Base-by-base conservation (phyloP, 2,113 vertebrate genomes). In the Gallinago undulata region DNA sequence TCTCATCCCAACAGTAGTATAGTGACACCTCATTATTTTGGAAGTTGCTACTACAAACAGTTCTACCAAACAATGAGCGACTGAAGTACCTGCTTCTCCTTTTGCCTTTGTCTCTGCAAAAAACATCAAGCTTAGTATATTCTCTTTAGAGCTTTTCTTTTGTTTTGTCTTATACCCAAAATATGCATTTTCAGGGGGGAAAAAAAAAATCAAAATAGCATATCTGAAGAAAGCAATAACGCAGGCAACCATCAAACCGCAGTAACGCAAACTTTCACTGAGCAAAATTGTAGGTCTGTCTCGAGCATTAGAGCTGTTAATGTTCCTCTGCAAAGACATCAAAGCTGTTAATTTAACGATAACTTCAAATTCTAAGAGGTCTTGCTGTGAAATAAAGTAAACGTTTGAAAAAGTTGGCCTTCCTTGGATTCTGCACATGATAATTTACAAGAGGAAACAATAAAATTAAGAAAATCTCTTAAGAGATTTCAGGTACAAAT, bases 1-100 rank as follows among this genome's bases (percentile, higher is more conserved):
- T 91, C 70, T 85, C 63, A 51, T 48, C 47, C 48, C 63, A 89
- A 79, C 74, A 67, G 86, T 11, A 73, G 78, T 35, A 51, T 8
- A 70, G 74, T 87, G 95, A 93, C 94, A 91, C 67, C 89, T 96
- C 94, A 93, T 96, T 96, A 95, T 94, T 95, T 94, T 76, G 81
- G 88, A 94, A 91, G 89, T 53, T 84, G 67, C 74, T 87, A 50
- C 93, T 93, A 89, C 95, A 91, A 96, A 95, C 69, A 81, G 17
- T 74, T 95, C 62, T 73, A 79, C 87, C 62, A 84, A 94, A 72
- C 75, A 90, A 77, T 6, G 4, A 90, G 51, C 12, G 9, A 87
- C 73, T 91, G 90, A 94, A 84, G 74, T 39, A 93, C 62, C 57
- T 94, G 62, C 64, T 87, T 95, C 68, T 17, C 47, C 35, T 94